Base-by-base conservation (phyloP, 2,888 invertebrate genomes). In the Drosophila limbata region DNA sequence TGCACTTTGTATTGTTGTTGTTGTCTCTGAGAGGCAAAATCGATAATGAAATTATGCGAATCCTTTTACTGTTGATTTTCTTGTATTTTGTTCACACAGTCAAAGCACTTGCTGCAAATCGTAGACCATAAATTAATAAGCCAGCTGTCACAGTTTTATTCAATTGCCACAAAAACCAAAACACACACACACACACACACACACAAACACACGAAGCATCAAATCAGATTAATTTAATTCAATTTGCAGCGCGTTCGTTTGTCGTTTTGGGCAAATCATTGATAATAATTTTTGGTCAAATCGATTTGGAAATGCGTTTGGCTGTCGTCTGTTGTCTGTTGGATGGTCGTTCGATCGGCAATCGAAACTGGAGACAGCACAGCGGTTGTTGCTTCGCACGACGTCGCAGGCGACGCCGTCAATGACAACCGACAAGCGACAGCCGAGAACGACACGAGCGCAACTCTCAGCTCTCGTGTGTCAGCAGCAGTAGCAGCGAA, bases 211-310 rank as follows among this genome's bases (percentile, higher is more conserved):
- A 65, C 55, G 35, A 51, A 62, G 63, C 52, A 61, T 62, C 57
- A 76, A 79, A 79, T 81, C 67, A 53, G 84, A 78, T 87, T 84
- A 87, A 84, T 84, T 84, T 82, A 87, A 84, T 87, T 87, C 82
- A 87, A 84, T 87, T 79, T 79, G 66, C 51, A 65, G 72, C 80
- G 63, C 78, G 63, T 82, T 84, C 40, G 42, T 21, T 60, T 63
- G 64, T 25, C 68, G 62, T 77, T 77, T 73, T 66, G 79, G 79
- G 62, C 31, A 85, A 85, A 83, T 81, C 88, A 85, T 85, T 88
- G 85, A 88, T 85, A 81, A 85, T 86, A 70, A 80, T 88, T 88
- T 88, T 86, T 50, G 48, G 48, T 33, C 48, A 50, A 50, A 50
- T 85, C 85, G 86, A 86, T 88, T 84, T 80, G 69, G 79, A 71